A percentile compares a stretch with the other conserved stretches of the same genome.
These are phyloP conservation scores for Neopelma chrysocephalum DNA, from an alignment of 2,797 vertebrate species.

Conservation along the genomic window DNA sequence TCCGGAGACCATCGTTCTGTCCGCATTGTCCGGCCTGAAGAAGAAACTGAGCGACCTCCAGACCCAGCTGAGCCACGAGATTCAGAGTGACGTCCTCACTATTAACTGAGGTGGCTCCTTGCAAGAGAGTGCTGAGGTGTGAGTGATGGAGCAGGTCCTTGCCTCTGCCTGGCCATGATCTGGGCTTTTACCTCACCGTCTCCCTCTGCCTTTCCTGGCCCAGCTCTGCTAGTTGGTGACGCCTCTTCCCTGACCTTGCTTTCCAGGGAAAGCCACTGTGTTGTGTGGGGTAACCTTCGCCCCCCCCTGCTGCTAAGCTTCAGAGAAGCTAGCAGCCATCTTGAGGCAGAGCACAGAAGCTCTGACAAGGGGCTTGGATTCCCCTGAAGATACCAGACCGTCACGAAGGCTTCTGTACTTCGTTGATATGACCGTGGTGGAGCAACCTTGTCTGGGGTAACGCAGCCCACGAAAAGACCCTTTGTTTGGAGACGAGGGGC, in stretches of 20 bases:
- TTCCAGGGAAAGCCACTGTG: not conserved
- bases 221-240: not conserved
- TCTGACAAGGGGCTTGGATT: no score
- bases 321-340: no score
- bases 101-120: slow-evolving; percentile 84
- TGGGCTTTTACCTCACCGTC: not conserved
- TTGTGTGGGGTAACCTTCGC: not conserved
- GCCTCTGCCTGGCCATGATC: not conserved
- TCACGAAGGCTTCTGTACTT: no score
- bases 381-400: no score
- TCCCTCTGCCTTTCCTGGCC: not conserved
- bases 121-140: not conserved
- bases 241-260: not conserved
- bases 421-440: no score
- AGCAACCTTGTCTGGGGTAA: no score
- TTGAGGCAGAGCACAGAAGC: no score
- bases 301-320: no score
- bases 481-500: no score
- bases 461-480: no score
- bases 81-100: slow-evolving; percentile 96
- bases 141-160: not conserved
- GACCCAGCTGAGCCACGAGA: slow-evolving; percentile 96
- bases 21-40: slow-evolving; percentile 91
- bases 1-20: slow-evolving; percentile 95
- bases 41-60: slow-evolving; percentile 97